Evolutionary conservation across 2,888 invertebrate genomes (phyloP), one percentile per base, ranked within the genome.

Genomic region (Mycalesis mineus): DNA sequence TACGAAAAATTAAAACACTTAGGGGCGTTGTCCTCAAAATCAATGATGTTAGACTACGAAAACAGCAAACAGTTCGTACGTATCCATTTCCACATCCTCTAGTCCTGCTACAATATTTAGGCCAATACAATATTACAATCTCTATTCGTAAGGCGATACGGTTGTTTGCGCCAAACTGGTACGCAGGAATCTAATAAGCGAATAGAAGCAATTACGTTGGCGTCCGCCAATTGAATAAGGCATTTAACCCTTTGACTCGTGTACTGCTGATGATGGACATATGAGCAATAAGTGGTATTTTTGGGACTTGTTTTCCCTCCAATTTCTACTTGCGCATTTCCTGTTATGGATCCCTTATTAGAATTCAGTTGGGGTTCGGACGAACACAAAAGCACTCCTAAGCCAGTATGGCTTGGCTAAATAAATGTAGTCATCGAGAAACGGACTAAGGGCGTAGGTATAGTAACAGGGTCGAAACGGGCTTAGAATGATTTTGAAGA

Each of bases 221-320:
- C 72, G 81, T 77, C 71, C 74, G 78, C 80, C 83, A 76, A 87
- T 86, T 85, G 79, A 83, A 85, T 85, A 77, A 82, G 79, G 68
- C 75, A 74, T 81, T 84, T 84, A 81, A 84, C 79, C 77, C 74
- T 73, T 22, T 77, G 81, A 74, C 75, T 76, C 45, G 17, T 31
- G 29, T 40, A 48, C 41, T 31, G 31, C 5, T 31, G 41, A 15
- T 33, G 42, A 52, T 41, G 11, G 52, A 42, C 40, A 50, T 9
- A 22, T 50, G 28, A 29, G 39, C 39, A 40, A 9, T 9, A 5
- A 39, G 6, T 11, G 13, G 28, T 14, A 14, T 42, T 33, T 17
- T 17, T 33, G 22, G 2, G 22, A 22, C 22, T 22, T 22, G 5
- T 4, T 22, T 22, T n/a, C n/a, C n/a, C n/a, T n/a, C n/a, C n/a